Percentiles rank a stretch among this genome's conserved stretches.
phyloP scores from a whole-genome alignment of 2,113 vertebrate species.

The Sapayoa aenigma region DNA sequence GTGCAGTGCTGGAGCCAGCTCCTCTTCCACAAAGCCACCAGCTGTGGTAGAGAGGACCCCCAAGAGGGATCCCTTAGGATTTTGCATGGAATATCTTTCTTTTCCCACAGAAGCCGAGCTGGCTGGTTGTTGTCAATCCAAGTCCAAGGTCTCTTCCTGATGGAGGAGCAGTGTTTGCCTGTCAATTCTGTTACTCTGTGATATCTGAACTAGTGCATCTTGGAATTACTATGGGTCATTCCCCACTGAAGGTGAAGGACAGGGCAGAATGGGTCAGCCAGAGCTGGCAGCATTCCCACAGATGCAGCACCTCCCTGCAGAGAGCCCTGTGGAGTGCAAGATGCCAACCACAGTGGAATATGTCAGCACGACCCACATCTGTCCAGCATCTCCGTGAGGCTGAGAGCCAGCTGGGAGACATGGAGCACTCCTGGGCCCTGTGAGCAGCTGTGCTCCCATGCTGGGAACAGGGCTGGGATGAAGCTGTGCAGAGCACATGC shows the following conservation, averaged over 20 bases:
- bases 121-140: rapidly evolving
- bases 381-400: neutral
- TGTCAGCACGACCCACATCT: rapidly evolving
- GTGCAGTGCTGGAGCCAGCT: neutral
- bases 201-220: neutral
- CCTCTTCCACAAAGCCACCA: neutral
- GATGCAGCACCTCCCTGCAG: neutral
- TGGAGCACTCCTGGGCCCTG: neutral
- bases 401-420: neutral
- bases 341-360: rapidly evolving
- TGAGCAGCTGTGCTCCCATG: neutral
- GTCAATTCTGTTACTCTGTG: rapidly evolving
- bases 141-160: neutral
- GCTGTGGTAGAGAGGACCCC: neutral
- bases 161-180: neutral
- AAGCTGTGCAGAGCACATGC: neutral
- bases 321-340: rapidly evolving
- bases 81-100: neutral
- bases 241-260: neutral
- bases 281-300: neutral
- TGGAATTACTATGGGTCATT: neutral
- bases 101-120: neutral
- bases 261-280: neutral
- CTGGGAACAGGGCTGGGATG: neutral
- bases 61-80: neutral